Conservation (phyloP, 2,113 vertebrate genomes). For the Sylvia atricapilla region DNA sequence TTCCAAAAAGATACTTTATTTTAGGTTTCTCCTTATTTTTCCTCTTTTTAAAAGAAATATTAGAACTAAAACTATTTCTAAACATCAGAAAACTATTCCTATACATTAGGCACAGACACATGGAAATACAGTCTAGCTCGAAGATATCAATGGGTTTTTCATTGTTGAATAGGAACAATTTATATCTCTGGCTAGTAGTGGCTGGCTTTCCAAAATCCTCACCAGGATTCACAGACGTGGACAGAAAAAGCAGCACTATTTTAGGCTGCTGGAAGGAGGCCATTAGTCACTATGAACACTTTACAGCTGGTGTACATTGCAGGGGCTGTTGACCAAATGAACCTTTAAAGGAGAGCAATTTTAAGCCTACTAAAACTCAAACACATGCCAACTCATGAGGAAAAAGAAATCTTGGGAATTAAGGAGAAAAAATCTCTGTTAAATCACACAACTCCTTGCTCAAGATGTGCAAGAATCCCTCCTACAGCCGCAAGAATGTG, state of each 20-base stretch:
- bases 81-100: not conserved
- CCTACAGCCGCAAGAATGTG: not conserved
- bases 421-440: not conserved
- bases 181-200: not conserved
- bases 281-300: not conserved
- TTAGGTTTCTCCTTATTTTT: not conserved
- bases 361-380: not conserved
- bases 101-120: not conserved
- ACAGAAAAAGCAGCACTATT: not conserved
- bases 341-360: slow-evolving; percentile 29
- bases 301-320: not conserved
- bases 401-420: not conserved
- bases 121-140: not conserved
- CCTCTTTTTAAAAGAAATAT: not conserved
- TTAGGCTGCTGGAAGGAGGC: slow-evolving; percentile 4
- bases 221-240: not conserved
- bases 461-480: not conserved
- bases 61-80: not conserved
- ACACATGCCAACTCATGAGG: not conserved
- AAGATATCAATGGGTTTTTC: not conserved
- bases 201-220: not conserved
- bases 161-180: not conserved
- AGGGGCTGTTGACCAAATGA: slow-evolving; percentile 11
- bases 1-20: not conserved
- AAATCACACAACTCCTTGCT: not conserved